A percentile compares a stretch with the other conserved stretches of the same genome.
These are phyloP conservation scores for Perithous albicinctus DNA, from an alignment of 2,888 invertebrate species.

Conservation along the genomic window DNA sequence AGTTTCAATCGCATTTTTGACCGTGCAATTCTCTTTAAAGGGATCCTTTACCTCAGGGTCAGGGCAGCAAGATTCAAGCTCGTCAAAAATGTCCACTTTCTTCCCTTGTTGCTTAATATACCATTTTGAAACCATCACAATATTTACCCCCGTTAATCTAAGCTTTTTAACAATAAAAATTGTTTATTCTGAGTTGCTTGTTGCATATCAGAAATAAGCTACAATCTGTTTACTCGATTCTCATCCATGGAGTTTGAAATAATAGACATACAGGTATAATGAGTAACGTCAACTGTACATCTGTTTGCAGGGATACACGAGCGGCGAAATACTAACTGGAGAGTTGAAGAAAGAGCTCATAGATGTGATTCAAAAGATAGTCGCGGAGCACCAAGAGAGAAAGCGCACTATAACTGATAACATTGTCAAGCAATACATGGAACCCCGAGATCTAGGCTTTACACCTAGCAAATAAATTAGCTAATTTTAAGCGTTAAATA, in stretches of 20 bases:
- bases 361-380: constrained; percentile 91
- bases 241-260: neutral
- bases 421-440: constrained; percentile 93
- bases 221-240: neutral
- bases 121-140: no score
- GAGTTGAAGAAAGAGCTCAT: constrained; percentile 97
- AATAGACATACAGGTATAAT: neutral
- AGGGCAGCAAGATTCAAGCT: no score
- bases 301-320: constrained; percentile 89
- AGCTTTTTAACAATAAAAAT: no score
- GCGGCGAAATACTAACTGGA: constrained; percentile 96
- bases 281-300: neutral
- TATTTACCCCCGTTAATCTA: no score
- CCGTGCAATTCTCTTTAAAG: neutral
- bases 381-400: constrained; percentile 93
- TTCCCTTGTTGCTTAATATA: no score
- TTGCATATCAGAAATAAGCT: neutral
- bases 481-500: constrained; percentile 35
- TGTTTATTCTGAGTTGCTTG: no score
- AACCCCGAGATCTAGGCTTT: constrained; percentile 91
- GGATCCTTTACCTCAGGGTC: no score
- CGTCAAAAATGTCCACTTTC: neutral
- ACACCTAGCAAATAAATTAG: constrained; percentile 65
- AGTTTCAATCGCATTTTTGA: no score
- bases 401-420: constrained; percentile 94